Conservation (phyloP, 2,888 invertebrate species). For the Pristionchus fissidentatus region DNA sequence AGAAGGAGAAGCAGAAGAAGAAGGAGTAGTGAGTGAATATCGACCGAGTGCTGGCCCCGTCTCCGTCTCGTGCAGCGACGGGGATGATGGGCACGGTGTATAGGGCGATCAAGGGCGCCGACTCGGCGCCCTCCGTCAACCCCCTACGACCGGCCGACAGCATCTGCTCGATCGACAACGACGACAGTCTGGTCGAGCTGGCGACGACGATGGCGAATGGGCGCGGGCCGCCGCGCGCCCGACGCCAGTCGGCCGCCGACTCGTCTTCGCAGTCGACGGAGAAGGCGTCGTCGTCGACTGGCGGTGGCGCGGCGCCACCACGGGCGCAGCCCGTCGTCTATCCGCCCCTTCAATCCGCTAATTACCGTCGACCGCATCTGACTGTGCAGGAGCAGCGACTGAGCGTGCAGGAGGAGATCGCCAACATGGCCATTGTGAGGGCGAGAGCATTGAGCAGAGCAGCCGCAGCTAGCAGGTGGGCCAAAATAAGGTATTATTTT, state of each 20-base stretch:
- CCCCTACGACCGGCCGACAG: conserved; percentile 5
- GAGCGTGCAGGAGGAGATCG: conserved; percentile 56
- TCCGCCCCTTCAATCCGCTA: neutral
- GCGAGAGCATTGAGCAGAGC: conserved; percentile 39
- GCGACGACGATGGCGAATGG: neutral
- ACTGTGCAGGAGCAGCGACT: conserved; percentile 61
- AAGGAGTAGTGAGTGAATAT: neutral
- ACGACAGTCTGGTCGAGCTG: conserved; percentile 13
- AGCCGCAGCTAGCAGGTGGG: conserved; percentile 1
- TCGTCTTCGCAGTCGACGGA: neutral
- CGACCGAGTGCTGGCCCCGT: neutral
- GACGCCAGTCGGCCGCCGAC: conserved; percentile 17
- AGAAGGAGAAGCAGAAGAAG: neutral
- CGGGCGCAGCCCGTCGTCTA: neutral
- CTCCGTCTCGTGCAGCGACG: neutral
- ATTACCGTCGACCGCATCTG: conserved; percentile 30
- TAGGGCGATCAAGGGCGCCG: neutral
- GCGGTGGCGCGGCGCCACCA: neutral
- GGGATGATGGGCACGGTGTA: conserved; percentile 25
- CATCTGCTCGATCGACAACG: conserved; percentile 5
- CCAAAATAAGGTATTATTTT: too few species aligned
- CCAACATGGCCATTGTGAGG: conserved; percentile 44
- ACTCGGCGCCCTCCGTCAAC: neutral
- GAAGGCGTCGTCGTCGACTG: conserved; percentile 36
- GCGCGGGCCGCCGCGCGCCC: neutral